A percentile compares a stretch with the other conserved stretches of the same genome.
Conservation (phyloP, 1,140 invertebrate genomes). For the Drosophila watanabei region DNA sequence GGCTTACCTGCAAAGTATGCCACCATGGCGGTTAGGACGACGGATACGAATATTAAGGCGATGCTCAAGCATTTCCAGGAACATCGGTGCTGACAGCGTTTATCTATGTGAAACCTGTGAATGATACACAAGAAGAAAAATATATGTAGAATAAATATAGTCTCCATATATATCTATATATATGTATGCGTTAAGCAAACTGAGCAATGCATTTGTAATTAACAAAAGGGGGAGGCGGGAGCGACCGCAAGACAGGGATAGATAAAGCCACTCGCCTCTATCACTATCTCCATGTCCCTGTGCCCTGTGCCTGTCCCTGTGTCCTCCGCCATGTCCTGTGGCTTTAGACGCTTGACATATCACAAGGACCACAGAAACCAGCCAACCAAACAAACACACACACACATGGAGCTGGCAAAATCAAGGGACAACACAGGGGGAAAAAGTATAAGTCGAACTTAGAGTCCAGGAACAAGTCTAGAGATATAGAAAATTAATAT, state of each 20-base stretch:
- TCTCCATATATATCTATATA: neutral
- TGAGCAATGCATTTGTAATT: slow-evolving; percentile 78
- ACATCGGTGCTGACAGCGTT: slow-evolving; percentile 95
- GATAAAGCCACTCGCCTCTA: slow-evolving; percentile 33
- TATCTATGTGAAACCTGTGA: slow-evolving; percentile 94
- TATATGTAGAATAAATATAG: slow-evolving; percentile 2
- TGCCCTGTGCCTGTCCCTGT: slow-evolving; percentile 13
- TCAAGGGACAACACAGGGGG: slow-evolving; percentile 16
- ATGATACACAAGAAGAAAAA: slow-evolving; percentile 35
- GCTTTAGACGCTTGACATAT: slow-evolving; percentile 70
- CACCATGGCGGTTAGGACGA: slow-evolving; percentile 95
- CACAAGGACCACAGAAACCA: slow-evolving; percentile 79
- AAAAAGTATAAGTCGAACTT: neutral
- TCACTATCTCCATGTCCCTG: slow-evolving; percentile 13
- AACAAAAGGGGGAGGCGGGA: slow-evolving; percentile 46
- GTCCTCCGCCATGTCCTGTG: slow-evolving; percentile 43
- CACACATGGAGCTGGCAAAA: slow-evolving; percentile 25
- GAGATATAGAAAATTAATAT: neutral
- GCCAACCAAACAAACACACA: slow-evolving; percentile 63
- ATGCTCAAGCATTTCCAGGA: slow-evolving; percentile 98
- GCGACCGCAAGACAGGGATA: slow-evolving; percentile 52
- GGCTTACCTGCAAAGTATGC: slow-evolving; percentile 97
- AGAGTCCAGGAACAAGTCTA: too few relatives aligned
- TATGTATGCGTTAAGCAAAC: slow-evolving; percentile 46
- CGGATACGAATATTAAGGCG: slow-evolving; percentile 94